Percentiles rank a stretch among this genome's conserved stretches.
Conservation (phyloP, 1,140 invertebrate species). For the Olivierus martensii region DNA sequence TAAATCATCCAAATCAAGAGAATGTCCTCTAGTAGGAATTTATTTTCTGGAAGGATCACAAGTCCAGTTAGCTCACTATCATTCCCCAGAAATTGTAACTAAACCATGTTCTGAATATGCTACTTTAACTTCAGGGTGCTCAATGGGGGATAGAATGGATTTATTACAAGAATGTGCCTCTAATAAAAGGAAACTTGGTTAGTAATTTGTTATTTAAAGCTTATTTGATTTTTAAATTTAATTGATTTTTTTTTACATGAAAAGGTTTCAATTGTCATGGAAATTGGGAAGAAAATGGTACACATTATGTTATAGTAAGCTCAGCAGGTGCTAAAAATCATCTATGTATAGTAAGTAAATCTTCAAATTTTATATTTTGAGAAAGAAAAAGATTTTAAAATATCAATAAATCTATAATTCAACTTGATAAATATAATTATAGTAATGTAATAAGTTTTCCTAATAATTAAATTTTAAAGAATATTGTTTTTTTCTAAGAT, state of each 20-base stretch:
- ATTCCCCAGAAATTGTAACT: too few species aligned
- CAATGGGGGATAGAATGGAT: slow-evolving; percentile 13
- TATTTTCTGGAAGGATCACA: slow-evolving; percentile 8
- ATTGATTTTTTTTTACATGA: neutral
- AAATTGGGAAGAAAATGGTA: slow-evolving; percentile 53
- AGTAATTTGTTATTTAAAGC: neutral
- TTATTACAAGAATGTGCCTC: slow-evolving; percentile 8
- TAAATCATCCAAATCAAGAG: slow-evolving; percentile 4
- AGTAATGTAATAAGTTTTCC: too few species aligned
- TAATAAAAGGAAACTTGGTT: neutral
- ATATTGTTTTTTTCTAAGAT: too few species aligned
- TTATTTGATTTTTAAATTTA: neutral
- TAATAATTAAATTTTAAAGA: too few species aligned
- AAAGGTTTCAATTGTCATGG: slow-evolving; percentile 73
- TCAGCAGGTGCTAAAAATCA: slow-evolving; percentile 10
- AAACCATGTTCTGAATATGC: slow-evolving; percentile 4
- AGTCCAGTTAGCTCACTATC: neutral
- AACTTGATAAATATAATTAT: too few species aligned
- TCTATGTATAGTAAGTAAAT: slow-evolving; percentile 10
- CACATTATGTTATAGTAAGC: slow-evolving; percentile 51
- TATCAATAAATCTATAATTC: too few species aligned
- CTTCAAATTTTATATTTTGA: too few species aligned
- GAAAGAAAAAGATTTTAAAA: too few species aligned
- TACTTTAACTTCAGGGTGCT: slow-evolving; percentile 9
- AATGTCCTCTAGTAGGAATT: slow-evolving; percentile 13